Base-by-base conservation (phyloP, 2,888 invertebrate species). In the Meta bourneti region DNA sequence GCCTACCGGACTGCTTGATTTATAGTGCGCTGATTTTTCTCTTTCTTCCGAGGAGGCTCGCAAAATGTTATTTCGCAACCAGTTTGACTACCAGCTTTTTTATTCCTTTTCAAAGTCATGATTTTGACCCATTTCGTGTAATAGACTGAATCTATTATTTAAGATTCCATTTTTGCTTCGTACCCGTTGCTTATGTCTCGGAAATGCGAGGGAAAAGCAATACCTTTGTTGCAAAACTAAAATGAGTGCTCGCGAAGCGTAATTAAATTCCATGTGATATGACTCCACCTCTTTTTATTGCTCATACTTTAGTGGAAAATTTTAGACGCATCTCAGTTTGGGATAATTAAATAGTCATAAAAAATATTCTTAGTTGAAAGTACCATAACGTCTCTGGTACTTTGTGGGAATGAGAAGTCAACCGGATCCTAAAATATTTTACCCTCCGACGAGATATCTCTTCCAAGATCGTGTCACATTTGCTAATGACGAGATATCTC, bases 91-190 rank as follows among this genome's bases (percentile, higher is more conserved):
- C 72, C 52, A 82, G 52, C 70, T 49, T 78, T 77, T 72, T 78
- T 80, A 61, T 87, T 91, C 85, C 82, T 87, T 91, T 91, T 91
- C 91, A 91, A 91, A 91, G 91, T 91, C 91, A 91, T 91, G 91
- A 87, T 91, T 91, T 91, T 91, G 91, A 91, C 91, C 91, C 74
- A 87, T 83, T 91, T 91, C 82, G 82, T 83, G 83, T 83, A 87
- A 82, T 86, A 70, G 85, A 81, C 81, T 48, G 82, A 82, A 83
- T 87, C 71, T 79, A 83, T 82, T 82, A 86, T 82, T 91, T 81
- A n/a, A 13, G 79, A 54, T 61, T 78, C 87, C 51, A n/a, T 71
- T 20, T 91, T 61, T 77, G 70, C 16, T 61, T 13, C 34, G 91
- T 91, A 85, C 87, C 79, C 71, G 75, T 80, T 48, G 78, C 54